phyloP scores from a whole-genome alignment of 2,797 vertebrate genomes.

The Selene dorsalis region DNA sequence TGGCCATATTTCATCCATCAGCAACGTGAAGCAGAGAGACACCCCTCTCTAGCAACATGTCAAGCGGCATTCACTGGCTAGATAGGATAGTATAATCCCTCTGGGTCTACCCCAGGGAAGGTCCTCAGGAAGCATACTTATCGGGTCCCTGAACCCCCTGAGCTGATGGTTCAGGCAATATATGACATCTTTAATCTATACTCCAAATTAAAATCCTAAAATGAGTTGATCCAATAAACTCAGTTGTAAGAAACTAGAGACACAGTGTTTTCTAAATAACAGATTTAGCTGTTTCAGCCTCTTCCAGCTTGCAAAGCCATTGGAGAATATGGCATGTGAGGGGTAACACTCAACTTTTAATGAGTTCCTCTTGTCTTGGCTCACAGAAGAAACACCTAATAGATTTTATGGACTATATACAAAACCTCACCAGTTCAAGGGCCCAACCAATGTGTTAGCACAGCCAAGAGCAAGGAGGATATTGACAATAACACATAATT shows the following conservation, averaged over 20 bases:
- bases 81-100: too few relatives aligned
- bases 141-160: too few relatives aligned
- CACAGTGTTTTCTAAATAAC: conserved; percentile 15
- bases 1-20: background rate
- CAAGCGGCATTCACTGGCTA: too few relatives aligned
- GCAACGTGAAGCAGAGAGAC: too few relatives aligned
- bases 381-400: conserved; percentile 60
- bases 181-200: too few relatives aligned
- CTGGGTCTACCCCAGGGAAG: too few relatives aligned
- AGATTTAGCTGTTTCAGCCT: background rate
- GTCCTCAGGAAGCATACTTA: too few relatives aligned
- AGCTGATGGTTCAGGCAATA: too few relatives aligned
- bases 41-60: too few relatives aligned
- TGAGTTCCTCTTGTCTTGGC: conserved; percentile 74
- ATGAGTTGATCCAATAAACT: background rate
- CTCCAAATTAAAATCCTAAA: conserved; percentile 15
- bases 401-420: conserved; percentile 63
- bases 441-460: conserved; percentile 30
- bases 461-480: conserved; percentile 67
- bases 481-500: conserved; percentile 65
- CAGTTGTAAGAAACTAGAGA: background rate
- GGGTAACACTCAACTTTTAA: conserved; percentile 52
- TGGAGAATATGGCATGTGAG: conserved; percentile 39
- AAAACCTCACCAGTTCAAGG: conserved; percentile 31
- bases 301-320: conserved; percentile 3